A percentile compares a stretch with the other conserved stretches of the same genome.
Evolutionary conservation across 2,797 vertebrate genomes (phyloP).

Genomic region (Nyctibius grandis): DNA sequence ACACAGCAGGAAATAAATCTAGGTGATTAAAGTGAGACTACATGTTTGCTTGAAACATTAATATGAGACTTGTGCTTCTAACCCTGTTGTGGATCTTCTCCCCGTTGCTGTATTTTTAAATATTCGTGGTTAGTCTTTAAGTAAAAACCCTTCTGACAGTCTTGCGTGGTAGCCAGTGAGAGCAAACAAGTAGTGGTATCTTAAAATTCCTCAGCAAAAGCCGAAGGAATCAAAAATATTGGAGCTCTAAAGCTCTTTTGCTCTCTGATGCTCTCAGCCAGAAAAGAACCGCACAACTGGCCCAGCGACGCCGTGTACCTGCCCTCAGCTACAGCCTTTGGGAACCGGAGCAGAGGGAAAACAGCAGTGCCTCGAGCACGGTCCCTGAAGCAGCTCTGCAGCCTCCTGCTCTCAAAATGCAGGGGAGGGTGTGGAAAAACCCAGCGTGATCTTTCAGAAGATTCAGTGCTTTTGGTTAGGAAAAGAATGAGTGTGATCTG

Average conservation of each 20-base stretch:
- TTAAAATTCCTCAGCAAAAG: neutral
- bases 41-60: neutral
- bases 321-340: neutral
- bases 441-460: neutral
- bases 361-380: neutral
- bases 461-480: neutral
- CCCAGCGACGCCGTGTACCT: rapidly evolving
- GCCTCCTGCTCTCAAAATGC: neutral
- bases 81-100: neutral
- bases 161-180: neutral
- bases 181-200: neutral
- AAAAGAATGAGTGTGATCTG: neutral
- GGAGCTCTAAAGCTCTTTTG: neutral
- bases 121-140: neutral
- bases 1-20: neutral
- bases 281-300: rapidly evolving
- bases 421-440: neutral
- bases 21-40: neutral
- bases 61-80: neutral
- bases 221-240: rapidly evolving
- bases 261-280: neutral
- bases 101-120: neutral
- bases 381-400: neutral
- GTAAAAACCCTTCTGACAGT: neutral
- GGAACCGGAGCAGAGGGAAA: neutral